These are phyloP conservation scores for Physella acuta DNA, from an alignment of 1,140 invertebrate genomes.

Conservation along the genomic window DNA sequence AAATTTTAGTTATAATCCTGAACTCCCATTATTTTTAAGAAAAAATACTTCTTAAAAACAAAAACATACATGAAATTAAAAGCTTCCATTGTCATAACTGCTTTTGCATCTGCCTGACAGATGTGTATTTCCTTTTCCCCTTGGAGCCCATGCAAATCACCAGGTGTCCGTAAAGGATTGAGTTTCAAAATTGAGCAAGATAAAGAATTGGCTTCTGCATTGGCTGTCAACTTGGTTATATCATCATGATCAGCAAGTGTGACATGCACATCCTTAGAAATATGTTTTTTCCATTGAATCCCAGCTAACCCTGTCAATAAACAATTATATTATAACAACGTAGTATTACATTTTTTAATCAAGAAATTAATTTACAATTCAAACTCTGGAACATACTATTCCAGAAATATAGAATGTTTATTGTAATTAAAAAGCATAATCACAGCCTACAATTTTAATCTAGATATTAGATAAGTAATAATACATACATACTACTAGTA, in stretches of 20 bases:
- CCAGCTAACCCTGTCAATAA: slow-evolving; percentile 13
- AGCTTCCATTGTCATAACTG: slow-evolving; percentile 21
- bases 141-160: neutral
- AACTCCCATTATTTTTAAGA: no score
- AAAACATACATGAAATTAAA: slow-evolving; percentile 25
- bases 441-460: no score
- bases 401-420: no score
- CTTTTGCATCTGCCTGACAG: slow-evolving; percentile 20
- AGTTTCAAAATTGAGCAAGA: neutral
- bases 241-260: slow-evolving; percentile 16
- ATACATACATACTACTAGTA: no score
- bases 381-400: no score
- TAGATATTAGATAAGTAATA: no score
- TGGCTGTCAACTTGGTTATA: neutral
- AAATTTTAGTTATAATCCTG: no score
- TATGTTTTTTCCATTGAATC: slow-evolving; percentile 18
- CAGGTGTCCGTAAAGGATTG: neutral
- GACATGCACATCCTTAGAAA: neutral
- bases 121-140: slow-evolving; percentile 5
- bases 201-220: slow-evolving; percentile 10
- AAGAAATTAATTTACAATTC: no score
- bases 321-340: no score
- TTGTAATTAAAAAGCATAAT: no score
- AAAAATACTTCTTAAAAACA: no score
- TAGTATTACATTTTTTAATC: no score